These are phyloP conservation scores for Eupsilia transversa DNA, from an alignment of 2,888 invertebrate species.

Conservation along the genomic window DNA sequence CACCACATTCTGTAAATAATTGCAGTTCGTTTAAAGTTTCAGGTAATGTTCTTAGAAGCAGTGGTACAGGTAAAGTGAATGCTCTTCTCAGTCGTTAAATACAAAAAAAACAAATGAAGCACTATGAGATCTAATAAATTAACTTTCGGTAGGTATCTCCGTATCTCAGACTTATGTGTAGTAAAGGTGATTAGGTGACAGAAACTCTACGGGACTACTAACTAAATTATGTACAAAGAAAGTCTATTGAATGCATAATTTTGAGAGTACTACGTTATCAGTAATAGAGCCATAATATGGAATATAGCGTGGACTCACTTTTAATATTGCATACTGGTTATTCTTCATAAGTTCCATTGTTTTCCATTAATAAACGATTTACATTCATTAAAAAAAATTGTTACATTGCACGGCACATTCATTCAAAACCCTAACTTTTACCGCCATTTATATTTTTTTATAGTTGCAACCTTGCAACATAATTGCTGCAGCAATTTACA, in stretches of 20 bases:
- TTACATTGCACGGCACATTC: not conserved
- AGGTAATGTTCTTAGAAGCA: not conserved
- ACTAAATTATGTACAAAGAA: not conserved
- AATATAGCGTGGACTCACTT: slow-evolving; percentile 17
- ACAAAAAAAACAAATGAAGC: not conserved
- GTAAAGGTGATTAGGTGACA: not conserved
- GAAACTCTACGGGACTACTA: not conserved
- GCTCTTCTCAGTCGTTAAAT: not conserved
- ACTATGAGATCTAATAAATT: not conserved
- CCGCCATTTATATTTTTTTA: slow-evolving; percentile 29
- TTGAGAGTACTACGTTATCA: not conserved
- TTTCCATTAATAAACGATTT: not conserved
- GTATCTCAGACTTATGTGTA: not conserved
- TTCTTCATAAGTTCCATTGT: slow-evolving; percentile 42
- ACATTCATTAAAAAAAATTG: too few relatives aligned
- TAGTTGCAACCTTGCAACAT: rapidly evolving
- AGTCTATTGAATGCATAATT: not conserved
- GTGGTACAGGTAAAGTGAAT: not conserved
- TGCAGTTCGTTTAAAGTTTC: not conserved
- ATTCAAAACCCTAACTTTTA: slow-evolving; percentile 9
- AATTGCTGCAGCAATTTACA: too few relatives aligned
- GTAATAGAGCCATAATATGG: not conserved
- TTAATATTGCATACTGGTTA: slow-evolving; percentile 35
- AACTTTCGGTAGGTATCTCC: not conserved
- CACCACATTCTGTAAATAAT: slow-evolving; percentile 65